Base-by-base conservation (phyloP, 2,888 invertebrate species). In the Pristionchus mayeri region DNA sequence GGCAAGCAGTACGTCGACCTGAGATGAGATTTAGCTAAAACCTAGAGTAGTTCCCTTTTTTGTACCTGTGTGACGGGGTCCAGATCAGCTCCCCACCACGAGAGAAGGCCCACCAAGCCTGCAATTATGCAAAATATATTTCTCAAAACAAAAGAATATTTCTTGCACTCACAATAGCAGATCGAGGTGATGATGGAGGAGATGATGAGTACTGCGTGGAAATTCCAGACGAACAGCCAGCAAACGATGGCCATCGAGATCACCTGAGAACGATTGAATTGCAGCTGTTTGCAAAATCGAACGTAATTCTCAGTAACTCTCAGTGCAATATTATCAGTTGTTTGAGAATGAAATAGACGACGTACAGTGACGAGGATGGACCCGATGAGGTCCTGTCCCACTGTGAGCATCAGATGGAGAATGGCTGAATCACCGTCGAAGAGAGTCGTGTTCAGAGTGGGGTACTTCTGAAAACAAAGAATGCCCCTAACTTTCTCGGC, bases 1-100 rank as follows among this genome's bases (percentile, higher is more conserved):
- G 71, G 92, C 92, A 13, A 92, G 85, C 6, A 92, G 88, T 0
- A 92, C 90, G 85, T 92, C 92, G 6, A 92, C 90, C 85, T 71
- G 4, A 11, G 16, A 57, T 30, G 27, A 30, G 44, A 50, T 3
- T 30, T 30, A 9, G 18, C 4, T 30, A 63, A 27, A 27, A 27
- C 4, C n/a, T n/a, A n/a, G n/a, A n/a, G 30, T 30, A 27, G 6
- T 63, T 63, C 27, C 3, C 7, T 27, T 11, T 48, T 7, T 76
- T 27, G 27, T 6, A 80, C 88, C 86, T 90, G 89, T 13, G 90
- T 91, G 13, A 92, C 90, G 7, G 92, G 92, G 57, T 92, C 92
- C 44, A 92, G 85, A 85, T 92, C 92, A 11, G 90, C 90, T 27
- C 92, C 92, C 90, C 91, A 91, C 87, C 90, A 92, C 37, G 89